Evolutionary conservation across 2,888 invertebrate species (phyloP).

Genomic region (Agapostemon virescens): DNA sequence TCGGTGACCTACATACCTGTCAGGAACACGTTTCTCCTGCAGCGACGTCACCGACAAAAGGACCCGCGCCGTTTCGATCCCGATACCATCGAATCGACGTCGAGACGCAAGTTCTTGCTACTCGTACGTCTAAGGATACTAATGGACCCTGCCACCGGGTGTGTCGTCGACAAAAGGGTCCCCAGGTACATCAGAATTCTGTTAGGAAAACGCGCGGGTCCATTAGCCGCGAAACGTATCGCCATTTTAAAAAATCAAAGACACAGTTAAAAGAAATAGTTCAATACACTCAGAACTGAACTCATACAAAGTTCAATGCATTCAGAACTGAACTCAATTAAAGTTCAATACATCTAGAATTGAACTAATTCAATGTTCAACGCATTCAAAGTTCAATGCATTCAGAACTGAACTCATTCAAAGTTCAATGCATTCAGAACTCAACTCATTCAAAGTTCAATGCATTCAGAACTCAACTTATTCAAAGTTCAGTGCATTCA

Average conservation of each 20-base stretch:
- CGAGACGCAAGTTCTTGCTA: neutral
- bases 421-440: neutral
- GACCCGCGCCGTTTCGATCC: slow-evolving; percentile 8
- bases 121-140: neutral
- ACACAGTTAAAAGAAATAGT: neutral
- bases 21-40: slow-evolving; percentile 22
- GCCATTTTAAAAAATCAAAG: neutral
- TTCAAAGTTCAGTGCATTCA: neutral
- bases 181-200: neutral
- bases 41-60: slow-evolving; percentile 23
- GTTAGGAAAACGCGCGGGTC: slow-evolving; percentile 11
- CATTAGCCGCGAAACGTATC: slow-evolving; percentile 44
- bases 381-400: neutral
- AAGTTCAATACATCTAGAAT: fast-evolving
- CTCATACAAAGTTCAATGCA: too few species aligned
- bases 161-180: neutral
- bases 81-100: slow-evolving; percentile 18
- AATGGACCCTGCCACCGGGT: slow-evolving; percentile 14
- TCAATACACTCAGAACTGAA: too few species aligned
- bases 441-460: neutral
- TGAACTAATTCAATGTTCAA: neutral
- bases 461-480: neutral
- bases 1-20: slow-evolving; percentile 23
- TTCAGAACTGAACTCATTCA: neutral
- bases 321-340: neutral